Evolutionary conservation across 2,888 invertebrate species (phyloP).

Genomic region (Melinopterus prodromus): DNA sequence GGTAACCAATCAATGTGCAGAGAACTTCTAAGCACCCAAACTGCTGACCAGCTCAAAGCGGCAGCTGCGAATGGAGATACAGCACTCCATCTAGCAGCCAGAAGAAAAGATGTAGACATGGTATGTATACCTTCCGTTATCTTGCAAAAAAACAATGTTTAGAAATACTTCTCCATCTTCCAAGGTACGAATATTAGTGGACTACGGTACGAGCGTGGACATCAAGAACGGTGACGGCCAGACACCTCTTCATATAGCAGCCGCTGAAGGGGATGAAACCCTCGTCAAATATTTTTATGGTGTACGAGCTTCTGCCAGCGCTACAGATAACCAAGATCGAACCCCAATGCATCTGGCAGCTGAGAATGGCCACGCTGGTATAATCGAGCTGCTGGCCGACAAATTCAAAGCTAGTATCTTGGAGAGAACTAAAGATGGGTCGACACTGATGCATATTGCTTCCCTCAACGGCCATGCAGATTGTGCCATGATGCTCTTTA

Average conservation of each 20-base stretch:
- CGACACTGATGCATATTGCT: constrained; percentile 98
- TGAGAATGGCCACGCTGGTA: constrained; percentile 94
- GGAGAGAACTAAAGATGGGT: constrained; percentile 97
- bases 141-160: neutral
- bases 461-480: constrained; percentile 97
- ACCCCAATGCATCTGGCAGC: constrained; percentile 98
- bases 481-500: constrained; percentile 97
- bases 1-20: constrained; percentile 96
- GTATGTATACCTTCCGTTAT: constrained; percentile 51
- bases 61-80: constrained; percentile 89
- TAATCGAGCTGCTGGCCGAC: constrained; percentile 95
- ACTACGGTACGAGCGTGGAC: constrained; percentile 92
- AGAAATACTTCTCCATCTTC: constrained; percentile 20
- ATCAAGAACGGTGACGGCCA: constrained; percentile 94
- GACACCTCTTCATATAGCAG: constrained; percentile 94
- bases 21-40: constrained; percentile 87
- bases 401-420: constrained; percentile 98
- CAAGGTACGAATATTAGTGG: constrained; percentile 81
- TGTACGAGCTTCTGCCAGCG: constrained; percentile 92
- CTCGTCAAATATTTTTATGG: constrained; percentile 95
- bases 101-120: constrained; percentile 92
- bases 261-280: constrained; percentile 94
- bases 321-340: constrained; percentile 95
- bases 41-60: constrained; percentile 87
- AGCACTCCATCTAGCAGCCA: constrained; percentile 93